Evolutionary conservation across 1,140 invertebrate genomes (phyloP).

Genomic region (Drosophila ironensis): DNA sequence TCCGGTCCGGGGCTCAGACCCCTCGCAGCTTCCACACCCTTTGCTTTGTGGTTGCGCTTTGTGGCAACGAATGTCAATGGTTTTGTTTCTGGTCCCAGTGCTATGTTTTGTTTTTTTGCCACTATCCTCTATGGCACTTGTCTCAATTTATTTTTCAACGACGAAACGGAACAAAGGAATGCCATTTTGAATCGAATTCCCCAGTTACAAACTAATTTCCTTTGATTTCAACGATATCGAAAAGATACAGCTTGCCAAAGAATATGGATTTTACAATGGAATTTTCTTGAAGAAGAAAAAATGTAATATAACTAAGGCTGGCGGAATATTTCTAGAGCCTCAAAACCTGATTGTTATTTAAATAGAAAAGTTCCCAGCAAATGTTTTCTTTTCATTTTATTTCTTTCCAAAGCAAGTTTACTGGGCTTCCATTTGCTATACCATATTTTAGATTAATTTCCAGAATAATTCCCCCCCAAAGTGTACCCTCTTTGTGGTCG

Average conservation of each 20-base stretch:
- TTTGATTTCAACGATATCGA: neutral
- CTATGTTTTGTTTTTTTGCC: neutral
- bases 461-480: neutral
- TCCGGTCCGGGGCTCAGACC: neutral
- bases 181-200: neutral
- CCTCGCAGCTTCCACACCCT: conserved; percentile 13
- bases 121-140: conserved; percentile 3
- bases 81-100: conserved; percentile 6
- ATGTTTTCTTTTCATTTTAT: too few relatives aligned
- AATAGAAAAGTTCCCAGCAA: too few relatives aligned
- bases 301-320: too few relatives aligned
- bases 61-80: conserved; percentile 17
- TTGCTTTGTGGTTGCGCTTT: conserved; percentile 42
- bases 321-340: too few relatives aligned
- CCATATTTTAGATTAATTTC: neutral
- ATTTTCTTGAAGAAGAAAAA: too few relatives aligned
- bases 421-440: neutral
- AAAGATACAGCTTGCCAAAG: neutral
- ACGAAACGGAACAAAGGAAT: conserved; percentile 19
- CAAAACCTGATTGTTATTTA: too few relatives aligned
- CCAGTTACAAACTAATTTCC: conserved; percentile 12
- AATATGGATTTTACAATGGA: too few relatives aligned
- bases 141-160: conserved; percentile 34
- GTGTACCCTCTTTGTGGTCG: neutral
- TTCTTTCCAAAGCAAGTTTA: neutral